These are phyloP conservation scores for Ctenosaura bakeri DNA, from an alignment of 2,797 vertebrate species.

Conservation along the genomic window DNA sequence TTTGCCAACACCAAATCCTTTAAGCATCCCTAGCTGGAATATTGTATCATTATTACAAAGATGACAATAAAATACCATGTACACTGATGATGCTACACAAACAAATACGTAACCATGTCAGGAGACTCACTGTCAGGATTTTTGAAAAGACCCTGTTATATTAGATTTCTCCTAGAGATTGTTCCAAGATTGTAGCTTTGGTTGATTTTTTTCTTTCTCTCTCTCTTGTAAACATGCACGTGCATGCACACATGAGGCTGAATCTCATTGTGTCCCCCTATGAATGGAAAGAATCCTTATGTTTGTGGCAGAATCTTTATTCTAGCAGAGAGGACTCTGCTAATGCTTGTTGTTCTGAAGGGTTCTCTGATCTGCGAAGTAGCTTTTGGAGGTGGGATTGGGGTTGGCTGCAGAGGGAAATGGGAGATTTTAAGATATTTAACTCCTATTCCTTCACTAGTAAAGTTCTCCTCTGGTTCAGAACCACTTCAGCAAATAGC, in stretches of 20 bases:
- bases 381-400: neutral
- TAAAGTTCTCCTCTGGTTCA: neutral
- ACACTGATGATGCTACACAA: too few species aligned
- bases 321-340: neutral
- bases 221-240: neutral
- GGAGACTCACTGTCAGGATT: neutral
- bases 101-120: neutral
- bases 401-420: neutral
- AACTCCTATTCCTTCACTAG: neutral
- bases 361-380: neutral
- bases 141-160: too few species aligned
- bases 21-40: neutral
- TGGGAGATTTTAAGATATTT: too few species aligned
- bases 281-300: too few species aligned
- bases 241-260: neutral
- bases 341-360: neutral
- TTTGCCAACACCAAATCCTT: neutral
- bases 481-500: neutral
- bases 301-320: neutral
- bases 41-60: neutral
- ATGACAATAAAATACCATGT: too few species aligned
- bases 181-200: neutral
- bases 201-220: neutral
- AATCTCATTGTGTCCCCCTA: neutral
- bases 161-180: neutral